These are phyloP conservation scores for Strigamia transsilvanica DNA, from an alignment of 2,888 invertebrate genomes.

Conservation along the genomic window DNA sequence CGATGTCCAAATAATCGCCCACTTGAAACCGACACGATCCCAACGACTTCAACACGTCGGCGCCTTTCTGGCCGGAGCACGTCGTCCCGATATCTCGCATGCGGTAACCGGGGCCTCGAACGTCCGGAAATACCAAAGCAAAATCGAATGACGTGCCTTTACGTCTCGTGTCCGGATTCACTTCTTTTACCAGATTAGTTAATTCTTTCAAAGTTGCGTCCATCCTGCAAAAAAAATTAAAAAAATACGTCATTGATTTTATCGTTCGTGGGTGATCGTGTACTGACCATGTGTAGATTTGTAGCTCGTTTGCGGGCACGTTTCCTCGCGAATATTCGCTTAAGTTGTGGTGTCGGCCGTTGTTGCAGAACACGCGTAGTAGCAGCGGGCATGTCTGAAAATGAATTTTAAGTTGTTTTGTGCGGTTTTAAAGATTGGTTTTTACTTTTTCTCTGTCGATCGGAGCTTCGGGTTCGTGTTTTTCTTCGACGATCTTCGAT, in stretches of 20 bases:
- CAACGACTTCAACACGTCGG: constrained; percentile 93
- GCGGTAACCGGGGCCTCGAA: constrained; percentile 78
- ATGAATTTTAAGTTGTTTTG: neutral
- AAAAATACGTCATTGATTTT: neutral
- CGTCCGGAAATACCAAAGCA: constrained; percentile 73
- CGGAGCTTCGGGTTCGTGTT: constrained; percentile 75
- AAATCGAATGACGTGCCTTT: constrained; percentile 98
- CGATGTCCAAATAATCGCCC: constrained; percentile 97
- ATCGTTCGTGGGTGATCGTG: too few species aligned
- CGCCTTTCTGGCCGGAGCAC: constrained; percentile 88
- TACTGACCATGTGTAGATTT: constrained; percentile 94
- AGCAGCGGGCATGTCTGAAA: constrained; percentile 91
- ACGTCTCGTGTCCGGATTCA: constrained; percentile 93
- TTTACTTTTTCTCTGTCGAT: constrained; percentile 87
- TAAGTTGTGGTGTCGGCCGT: constrained; percentile 89
- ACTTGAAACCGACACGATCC: constrained; percentile 80
- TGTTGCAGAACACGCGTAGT: constrained; percentile 88
- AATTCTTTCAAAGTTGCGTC: constrained; percentile 96
- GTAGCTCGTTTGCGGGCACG: constrained; percentile 95
- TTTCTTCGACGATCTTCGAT: constrained; percentile 81
- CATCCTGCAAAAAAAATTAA: constrained; percentile 68
- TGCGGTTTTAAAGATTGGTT: neutral
- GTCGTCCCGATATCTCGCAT: constrained; percentile 95
- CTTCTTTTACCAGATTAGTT: constrained; percentile 96
- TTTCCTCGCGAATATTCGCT: constrained; percentile 90